Evolutionary conservation across 64 coral and sea anemone genomes (phyloP).

Genomic region (Pachyseris speciosa): DNA sequence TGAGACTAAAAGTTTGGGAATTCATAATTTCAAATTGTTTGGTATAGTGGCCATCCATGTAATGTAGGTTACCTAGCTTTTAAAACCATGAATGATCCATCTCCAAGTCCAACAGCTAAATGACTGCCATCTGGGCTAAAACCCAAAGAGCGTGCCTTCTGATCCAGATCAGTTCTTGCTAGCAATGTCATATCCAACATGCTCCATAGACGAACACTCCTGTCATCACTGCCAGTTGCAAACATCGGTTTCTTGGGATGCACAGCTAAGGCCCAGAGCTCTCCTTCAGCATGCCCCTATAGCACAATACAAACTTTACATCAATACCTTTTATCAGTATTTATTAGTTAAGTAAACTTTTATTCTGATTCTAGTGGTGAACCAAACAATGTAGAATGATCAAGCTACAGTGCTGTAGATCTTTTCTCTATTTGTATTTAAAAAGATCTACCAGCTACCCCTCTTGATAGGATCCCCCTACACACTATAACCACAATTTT

Average conservation of each 20-base stretch:
- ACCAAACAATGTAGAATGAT: no score
- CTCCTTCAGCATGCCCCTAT: slow-evolving; percentile 97
- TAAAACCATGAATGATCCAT: slow-evolving; percentile 96
- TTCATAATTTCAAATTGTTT: no score
- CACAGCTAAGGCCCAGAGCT: slow-evolving; percentile 96
- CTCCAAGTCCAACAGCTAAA: slow-evolving; percentile 84
- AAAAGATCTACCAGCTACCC: no score
- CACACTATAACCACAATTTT: no score
- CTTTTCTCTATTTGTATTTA: no score
- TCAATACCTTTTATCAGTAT: neutral
- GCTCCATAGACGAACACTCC: slow-evolving; percentile 97
- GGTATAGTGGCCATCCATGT: no score
- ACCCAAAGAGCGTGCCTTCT: slow-evolving; percentile 84
- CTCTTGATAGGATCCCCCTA: no score
- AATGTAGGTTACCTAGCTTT: slow-evolving; percentile 90
- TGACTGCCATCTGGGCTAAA: slow-evolving; percentile 93
- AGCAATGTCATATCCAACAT: slow-evolving; percentile 84
- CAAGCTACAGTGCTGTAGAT: no score
- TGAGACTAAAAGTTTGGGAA: no score
- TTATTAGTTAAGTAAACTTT: no score
- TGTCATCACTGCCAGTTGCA: slow-evolving; percentile 99
- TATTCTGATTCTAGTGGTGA: no score
- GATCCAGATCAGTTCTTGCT: slow-evolving; percentile 92
- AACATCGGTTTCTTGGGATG: slow-evolving; percentile 98
- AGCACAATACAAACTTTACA: no score